Evolutionary conservation across 2,888 invertebrate species (phyloP).

Genomic region (Carabus problematicus): DNA sequence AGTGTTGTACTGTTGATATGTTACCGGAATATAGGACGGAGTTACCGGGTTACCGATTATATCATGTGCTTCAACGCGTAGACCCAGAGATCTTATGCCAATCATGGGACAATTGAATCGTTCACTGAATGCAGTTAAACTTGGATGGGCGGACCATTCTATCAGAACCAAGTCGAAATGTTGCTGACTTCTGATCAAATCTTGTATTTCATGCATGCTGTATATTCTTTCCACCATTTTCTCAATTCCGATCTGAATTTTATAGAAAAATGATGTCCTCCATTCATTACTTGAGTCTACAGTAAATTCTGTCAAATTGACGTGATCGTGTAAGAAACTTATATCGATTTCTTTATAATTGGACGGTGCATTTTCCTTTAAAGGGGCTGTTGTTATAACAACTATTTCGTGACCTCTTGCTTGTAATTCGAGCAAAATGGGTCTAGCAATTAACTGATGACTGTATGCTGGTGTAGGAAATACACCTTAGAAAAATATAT

Average conservation of each 20-base stretch:
- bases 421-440: slow-evolving; percentile 36
- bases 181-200: slow-evolving; percentile 34
- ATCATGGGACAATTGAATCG: slow-evolving; percentile 44
- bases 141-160: slow-evolving; percentile 43
- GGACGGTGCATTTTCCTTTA: slow-evolving; percentile 23
- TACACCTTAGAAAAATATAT: slow-evolving; percentile 39
- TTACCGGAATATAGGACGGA: slow-evolving; percentile 44
- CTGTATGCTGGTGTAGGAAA: slow-evolving; percentile 42
- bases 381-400: slow-evolving; percentile 38
- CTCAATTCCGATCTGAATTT: neutral
- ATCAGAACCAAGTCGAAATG: slow-evolving; percentile 45
- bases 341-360: slow-evolving; percentile 43
- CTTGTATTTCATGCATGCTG: slow-evolving; percentile 36
- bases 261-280: neutral
- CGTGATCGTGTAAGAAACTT: slow-evolving; percentile 27
- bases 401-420: slow-evolving; percentile 43
- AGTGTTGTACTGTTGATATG: slow-evolving; percentile 27
- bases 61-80: slow-evolving; percentile 45
- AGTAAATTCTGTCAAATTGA: neutral
- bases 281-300: neutral
- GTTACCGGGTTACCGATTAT: slow-evolving; percentile 45
- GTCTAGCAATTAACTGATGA: slow-evolving; percentile 34
- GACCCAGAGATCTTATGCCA: slow-evolving; percentile 43
- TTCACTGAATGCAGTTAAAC: slow-evolving; percentile 38
- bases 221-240: slow-evolving; percentile 27